phyloP scores from a whole-genome alignment of 2,888 invertebrate genomes.

The Brachyptera putata region DNA sequence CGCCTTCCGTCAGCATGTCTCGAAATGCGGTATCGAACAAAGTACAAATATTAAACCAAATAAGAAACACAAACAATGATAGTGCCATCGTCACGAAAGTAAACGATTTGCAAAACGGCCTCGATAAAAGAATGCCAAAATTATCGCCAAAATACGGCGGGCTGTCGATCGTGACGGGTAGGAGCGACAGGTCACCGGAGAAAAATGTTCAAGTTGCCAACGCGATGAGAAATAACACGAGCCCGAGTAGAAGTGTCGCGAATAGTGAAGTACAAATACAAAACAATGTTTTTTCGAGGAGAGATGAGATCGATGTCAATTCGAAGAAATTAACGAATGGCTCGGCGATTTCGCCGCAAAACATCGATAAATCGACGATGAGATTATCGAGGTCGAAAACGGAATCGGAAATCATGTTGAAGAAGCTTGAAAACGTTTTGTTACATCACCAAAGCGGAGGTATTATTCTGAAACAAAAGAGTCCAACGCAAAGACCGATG shows the following conservation, averaged over 20 bases:
- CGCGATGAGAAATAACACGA: background rate
- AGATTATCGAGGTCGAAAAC: conserved; percentile 37
- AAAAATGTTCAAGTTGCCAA: conserved; percentile 17
- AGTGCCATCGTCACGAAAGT: no score
- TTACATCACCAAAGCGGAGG: conserved; percentile 46
- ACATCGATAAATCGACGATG: background rate
- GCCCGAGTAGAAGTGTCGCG: conserved; percentile 1
- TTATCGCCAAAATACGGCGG: background rate
- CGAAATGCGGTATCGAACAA: background rate
- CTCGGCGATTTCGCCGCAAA: background rate
- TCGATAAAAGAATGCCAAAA: background rate
- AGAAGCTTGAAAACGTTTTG: conserved; percentile 58
- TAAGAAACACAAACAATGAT: no score
- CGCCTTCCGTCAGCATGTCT: background rate
- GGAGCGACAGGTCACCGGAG: conserved; percentile 10
- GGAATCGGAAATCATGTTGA: conserved; percentile 58
- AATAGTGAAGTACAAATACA: background rate
- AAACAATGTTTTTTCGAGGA: background rate
- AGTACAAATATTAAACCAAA: no score
- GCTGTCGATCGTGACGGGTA: no score
- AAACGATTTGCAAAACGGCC: background rate
- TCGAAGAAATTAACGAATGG: no score
- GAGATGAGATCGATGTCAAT: background rate
- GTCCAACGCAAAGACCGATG: background rate
- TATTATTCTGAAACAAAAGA: conserved; percentile 19